These are phyloP conservation scores for Protobothrops mucrosquamatus DNA, from an alignment of 2,113 vertebrate genomes.

Conservation along the genomic window DNA sequence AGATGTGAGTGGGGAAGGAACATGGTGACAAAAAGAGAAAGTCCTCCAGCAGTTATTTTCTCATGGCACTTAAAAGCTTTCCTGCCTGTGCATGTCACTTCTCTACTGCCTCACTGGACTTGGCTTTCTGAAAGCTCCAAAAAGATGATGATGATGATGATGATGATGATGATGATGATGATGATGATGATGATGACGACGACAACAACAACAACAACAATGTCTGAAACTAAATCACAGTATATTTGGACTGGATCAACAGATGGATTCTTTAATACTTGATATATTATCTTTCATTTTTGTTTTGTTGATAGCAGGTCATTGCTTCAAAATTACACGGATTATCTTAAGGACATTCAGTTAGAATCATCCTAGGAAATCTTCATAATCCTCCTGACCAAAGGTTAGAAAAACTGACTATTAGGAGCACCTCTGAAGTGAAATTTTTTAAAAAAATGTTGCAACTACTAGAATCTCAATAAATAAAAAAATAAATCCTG, in stretches of 20 bases:
- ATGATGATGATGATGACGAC: too few species aligned
- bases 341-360: background rate
- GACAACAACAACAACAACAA: background rate
- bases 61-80: background rate
- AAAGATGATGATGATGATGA: background rate
- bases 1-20: background rate
- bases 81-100: too few species aligned
- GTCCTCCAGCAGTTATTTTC: background rate
- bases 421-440: background rate
- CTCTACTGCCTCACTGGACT: background rate
- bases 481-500: background rate
- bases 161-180: too few species aligned
- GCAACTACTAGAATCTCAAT: background rate
- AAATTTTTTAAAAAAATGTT: background rate
- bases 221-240: background rate
- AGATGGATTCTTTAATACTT: background rate
- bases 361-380: background rate
- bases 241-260: background rate
- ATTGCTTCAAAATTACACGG: slow-evolving; percentile 2
- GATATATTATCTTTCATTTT: background rate
- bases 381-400: background rate
- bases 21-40: background rate
- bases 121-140: background rate
- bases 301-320: background rate
- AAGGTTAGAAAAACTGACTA: background rate